phyloP scores from a whole-genome alignment of 2,797 vertebrate species.

The Anabas testudineus region DNA sequence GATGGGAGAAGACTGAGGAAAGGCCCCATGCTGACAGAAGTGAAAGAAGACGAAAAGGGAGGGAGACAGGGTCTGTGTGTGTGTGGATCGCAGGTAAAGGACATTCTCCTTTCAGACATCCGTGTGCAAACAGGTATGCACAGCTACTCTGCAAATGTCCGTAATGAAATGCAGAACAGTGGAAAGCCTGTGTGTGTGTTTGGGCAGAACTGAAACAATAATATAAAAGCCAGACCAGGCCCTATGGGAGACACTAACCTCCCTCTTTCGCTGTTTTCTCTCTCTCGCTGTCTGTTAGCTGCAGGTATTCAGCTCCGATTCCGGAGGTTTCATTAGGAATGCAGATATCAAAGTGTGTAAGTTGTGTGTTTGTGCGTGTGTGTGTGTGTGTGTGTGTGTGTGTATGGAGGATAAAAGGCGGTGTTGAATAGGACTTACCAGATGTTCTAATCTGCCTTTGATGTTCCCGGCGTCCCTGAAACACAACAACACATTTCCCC shows the following conservation, averaged over 20 bases:
- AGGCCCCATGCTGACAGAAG: slow-evolving; percentile 41
- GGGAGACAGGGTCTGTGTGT: slow-evolving; percentile 71
- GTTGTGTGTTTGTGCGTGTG: slow-evolving; percentile 24
- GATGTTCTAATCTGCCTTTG: slow-evolving; percentile 98
- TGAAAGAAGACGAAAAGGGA: slow-evolving; percentile 12
- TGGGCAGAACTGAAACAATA: slow-evolving; percentile 40
- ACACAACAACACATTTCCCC: slow-evolving; percentile 93
- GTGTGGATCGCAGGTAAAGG: not conserved
- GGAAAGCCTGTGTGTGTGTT: slow-evolving; percentile 27
- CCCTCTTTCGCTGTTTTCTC: slow-evolving; percentile 44
- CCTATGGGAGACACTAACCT: slow-evolving; percentile 40
- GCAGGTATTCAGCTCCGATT: slow-evolving; percentile 88
- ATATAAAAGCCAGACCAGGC: slow-evolving; percentile 56
- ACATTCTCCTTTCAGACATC: slow-evolving; percentile 18
- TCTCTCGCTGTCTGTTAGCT: slow-evolving; percentile 57
- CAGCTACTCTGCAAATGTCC: slow-evolving; percentile 19
- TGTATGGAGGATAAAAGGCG: slow-evolving; percentile 65
- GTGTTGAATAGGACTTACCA: slow-evolving; percentile 92
- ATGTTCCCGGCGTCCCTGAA: slow-evolving; percentile 92
- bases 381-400: slow-evolving; percentile 33
- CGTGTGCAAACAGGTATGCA: slow-evolving; percentile 28
- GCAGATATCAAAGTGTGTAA: slow-evolving; percentile 93
- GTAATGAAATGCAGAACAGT: slow-evolving; percentile 5
- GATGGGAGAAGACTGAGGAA: slow-evolving; percentile 52
- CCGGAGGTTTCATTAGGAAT: slow-evolving; percentile 91